Evolutionary conservation across 1,140 invertebrate species (phyloP), one percentile per base, ranked within the genome.

Genomic region (Danaus plexippus): DNA sequence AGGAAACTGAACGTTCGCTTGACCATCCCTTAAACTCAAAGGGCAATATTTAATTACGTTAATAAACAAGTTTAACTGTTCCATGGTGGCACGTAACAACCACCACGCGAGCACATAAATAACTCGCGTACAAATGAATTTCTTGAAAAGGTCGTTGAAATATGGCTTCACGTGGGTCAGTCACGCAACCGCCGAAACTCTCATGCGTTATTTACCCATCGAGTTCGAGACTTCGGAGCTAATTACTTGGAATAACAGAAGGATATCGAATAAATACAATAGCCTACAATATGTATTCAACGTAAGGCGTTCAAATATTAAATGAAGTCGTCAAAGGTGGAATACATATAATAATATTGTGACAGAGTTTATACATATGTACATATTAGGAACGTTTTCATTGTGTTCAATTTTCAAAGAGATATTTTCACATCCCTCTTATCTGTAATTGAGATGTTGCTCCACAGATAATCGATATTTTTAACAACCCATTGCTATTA

Each of bases 61-160:
- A 72, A 75, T 73, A 78, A 73, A 78, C 69, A 73, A 68, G 71
- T 75, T 75, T 68, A 75, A 73, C 52, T 58, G 57, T 58, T 77
- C 63, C 62, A 64, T 67, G 58, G 69, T 46, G 53, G 57, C 55
- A 58, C 54, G 63, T 69, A 62, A 59, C 45, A 43, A 58, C 53
- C 53, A 63, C 67, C 77, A 78, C 75, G 72, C 73, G 67, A 73
- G 46, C 56, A 70, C 69, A 74, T 81, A 79, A 81, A 81, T 81
- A 74, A 79, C 75, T 56, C 50, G 43, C 41, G 62, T 59, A 57
- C 69, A 74, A 81, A 77, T 79, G 75, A 81, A 81, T 75, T 79
- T 76, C 78, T 77, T 77, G 73, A 79, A 79, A 79, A 78, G 73
- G 76, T 76, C 78, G 71, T 73, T 65, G 70, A 78, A 74, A 75